Conservation (phyloP, 2,113 vertebrate genomes). For the Rhinichthys klamathensis region DNA sequence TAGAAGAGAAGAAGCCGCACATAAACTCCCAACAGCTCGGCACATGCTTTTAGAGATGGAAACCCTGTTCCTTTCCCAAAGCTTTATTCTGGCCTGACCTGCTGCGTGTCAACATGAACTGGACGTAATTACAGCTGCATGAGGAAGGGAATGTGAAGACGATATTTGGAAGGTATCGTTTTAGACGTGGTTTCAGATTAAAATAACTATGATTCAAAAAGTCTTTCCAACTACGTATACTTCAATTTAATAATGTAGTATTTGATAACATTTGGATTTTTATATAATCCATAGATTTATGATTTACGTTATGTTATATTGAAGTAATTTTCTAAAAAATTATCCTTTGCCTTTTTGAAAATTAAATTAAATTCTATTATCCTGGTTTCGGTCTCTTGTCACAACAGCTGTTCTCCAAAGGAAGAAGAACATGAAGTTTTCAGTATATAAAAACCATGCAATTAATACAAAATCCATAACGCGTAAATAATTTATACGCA, state of each 20-base stretch:
- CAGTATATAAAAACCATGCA: too few species aligned
- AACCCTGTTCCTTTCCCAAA: constrained; percentile 56
- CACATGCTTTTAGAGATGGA: constrained; percentile 76
- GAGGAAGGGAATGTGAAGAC: constrained; percentile 69
- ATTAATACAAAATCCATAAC: too few species aligned
- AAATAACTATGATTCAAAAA: constrained; percentile 56
- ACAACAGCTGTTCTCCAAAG: too few species aligned
- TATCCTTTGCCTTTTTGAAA: too few species aligned
- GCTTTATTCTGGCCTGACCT: constrained; percentile 75
- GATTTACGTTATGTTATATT: background rate
- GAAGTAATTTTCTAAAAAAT: too few species aligned
- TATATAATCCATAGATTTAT: background rate
- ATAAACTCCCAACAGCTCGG: constrained; percentile 76
- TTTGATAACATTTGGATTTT: background rate
- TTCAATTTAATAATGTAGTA: background rate
- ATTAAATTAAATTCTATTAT: too few species aligned
- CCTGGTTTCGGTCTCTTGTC: too few species aligned
- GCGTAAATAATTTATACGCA: too few species aligned
- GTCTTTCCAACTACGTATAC: constrained; percentile 52
- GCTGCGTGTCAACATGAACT: constrained; percentile 79
- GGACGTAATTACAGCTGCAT: constrained; percentile 78
- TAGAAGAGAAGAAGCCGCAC: constrained; percentile 76
- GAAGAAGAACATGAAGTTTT: too few species aligned
- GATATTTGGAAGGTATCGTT: constrained; percentile 75
- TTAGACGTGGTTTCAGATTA: constrained; percentile 73